Percentiles rank a stretch among this genome's conserved stretches.
phyloP scores from a whole-genome alignment of 1,140 invertebrate species.

The Drosophila kepulauana region DNA sequence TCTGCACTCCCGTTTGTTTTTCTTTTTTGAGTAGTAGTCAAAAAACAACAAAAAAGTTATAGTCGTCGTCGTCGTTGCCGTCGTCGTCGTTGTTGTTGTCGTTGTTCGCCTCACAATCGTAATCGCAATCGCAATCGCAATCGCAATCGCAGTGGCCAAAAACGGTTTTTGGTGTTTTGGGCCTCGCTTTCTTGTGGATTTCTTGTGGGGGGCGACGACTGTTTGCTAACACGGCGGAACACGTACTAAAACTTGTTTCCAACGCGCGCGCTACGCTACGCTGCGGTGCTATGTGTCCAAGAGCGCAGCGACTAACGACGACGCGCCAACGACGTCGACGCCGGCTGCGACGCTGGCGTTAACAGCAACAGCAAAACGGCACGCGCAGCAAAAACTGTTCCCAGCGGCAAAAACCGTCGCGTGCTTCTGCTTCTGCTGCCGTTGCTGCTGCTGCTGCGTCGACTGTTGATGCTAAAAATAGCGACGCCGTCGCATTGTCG shows the following conservation, averaged over 20 bases:
- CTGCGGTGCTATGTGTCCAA: conserved; percentile 14
- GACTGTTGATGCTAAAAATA: conserved; percentile 14
- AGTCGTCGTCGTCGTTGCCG: conserved; percentile 22
- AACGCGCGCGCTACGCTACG: conserved; percentile 43
- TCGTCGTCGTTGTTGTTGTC: conserved; percentile 8
- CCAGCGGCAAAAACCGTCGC: conserved; percentile 28
- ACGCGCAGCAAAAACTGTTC: conserved; percentile 51
- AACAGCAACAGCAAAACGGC: conserved; percentile 28
- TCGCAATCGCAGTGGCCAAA: neutral
- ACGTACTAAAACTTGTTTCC: conserved; percentile 85
- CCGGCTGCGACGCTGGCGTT: conserved; percentile 25
- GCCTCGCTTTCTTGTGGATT: conserved; percentile 6
- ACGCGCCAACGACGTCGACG: conserved; percentile 4
- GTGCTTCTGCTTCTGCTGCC: conserved; percentile 17
- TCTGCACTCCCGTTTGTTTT: conserved; percentile 14
- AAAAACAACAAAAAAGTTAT: too few species aligned
- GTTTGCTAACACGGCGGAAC: conserved; percentile 84
- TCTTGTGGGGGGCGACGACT: conserved; percentile 63
- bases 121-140: conserved; percentile 6
- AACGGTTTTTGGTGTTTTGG: neutral
- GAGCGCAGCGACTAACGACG: conserved; percentile 19
- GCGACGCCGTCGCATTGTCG: conserved; percentile 39
- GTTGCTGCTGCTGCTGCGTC: conserved; percentile 11
- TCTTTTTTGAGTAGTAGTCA: neutral
- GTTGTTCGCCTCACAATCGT: conserved; percentile 9